phyloP scores from a whole-genome alignment of 35 echinoderm and acorn worm species.

The Amphiura filiformis region DNA sequence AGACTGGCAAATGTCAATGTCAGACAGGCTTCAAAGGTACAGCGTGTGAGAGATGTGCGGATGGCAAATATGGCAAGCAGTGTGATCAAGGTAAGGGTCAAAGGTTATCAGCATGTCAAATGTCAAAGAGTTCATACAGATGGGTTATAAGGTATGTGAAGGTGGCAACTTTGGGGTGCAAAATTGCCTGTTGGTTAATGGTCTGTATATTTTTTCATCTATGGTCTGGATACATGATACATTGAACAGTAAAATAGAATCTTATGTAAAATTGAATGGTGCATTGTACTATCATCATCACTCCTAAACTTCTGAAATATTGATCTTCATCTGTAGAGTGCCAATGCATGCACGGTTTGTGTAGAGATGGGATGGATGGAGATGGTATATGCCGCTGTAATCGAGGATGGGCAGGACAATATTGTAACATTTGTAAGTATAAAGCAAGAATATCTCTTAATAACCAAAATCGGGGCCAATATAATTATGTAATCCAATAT shows the following conservation, averaged over 20 bases:
- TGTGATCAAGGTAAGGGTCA: conserved; percentile 42
- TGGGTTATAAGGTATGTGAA: too few relatives aligned
- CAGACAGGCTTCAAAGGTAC: conserved; percentile 5
- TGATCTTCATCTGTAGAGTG: conserved; percentile 25
- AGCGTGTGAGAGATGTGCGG: conserved; percentile 40
- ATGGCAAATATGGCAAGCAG: conserved; percentile 28
- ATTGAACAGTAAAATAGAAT: neutral
- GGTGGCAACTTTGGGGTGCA: too few relatives aligned
- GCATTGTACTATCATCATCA: too few relatives aligned
- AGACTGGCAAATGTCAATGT: conserved; percentile 35
- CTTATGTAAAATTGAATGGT: neutral
- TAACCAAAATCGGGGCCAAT: too few relatives aligned
- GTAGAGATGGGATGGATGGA: conserved; percentile 34
- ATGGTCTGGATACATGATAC: neutral
- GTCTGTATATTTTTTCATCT: too few relatives aligned
- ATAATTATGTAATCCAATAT: too few relatives aligned
- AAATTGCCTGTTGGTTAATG: too few relatives aligned
- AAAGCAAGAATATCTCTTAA: too few relatives aligned
- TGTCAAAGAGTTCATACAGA: too few relatives aligned
- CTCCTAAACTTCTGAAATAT: neutral
- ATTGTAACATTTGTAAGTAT: conserved; percentile 21
- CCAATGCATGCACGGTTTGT: conserved; percentile 30
- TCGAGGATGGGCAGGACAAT: conserved; percentile 7
- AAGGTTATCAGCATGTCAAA: too few relatives aligned
- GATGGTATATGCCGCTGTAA: conserved; percentile 41